Evolutionary conservation across 2,113 vertebrate species (phyloP).

Genomic region (Regulus satrapa): DNA sequence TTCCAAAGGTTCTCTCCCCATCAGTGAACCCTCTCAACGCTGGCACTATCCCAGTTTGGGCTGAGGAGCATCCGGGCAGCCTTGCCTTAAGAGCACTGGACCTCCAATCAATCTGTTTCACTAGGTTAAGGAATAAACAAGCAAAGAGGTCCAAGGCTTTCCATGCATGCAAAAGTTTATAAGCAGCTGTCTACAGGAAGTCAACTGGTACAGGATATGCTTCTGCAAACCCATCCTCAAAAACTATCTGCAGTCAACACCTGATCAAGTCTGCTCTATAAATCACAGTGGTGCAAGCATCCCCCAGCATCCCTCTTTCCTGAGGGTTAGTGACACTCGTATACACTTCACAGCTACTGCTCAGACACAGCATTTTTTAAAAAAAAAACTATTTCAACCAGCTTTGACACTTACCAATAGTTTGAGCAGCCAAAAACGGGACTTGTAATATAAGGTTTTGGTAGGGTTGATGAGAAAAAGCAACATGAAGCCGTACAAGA

Average conservation of each 20-base stretch:
- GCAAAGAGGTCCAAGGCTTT: not conserved
- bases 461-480: conserved; percentile 97
- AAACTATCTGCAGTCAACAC: not conserved
- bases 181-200: not conserved
- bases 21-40: fast-evolving
- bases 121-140: not conserved
- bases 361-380: not conserved
- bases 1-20: not conserved
- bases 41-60: not conserved
- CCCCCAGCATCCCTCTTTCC: not conserved
- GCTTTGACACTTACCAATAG: conserved; percentile 84
- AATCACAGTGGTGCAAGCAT: not conserved
- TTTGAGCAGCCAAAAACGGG: conserved; percentile 98
- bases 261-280: not conserved
- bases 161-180: not conserved
- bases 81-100: not conserved
- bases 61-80: not conserved
- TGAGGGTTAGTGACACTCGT: not conserved
- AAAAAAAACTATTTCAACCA: not conserved
- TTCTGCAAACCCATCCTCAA: not conserved
- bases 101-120: not conserved
- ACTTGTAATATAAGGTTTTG: conserved; percentile 98
- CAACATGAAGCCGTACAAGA: conserved; percentile 93
- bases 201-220: not conserved
- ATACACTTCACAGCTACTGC: not conserved